Percentiles rank a stretch among this genome's conserved stretches.
Conservation (phyloP, 2,113 vertebrate species). For the Pantherophis guttatus region DNA sequence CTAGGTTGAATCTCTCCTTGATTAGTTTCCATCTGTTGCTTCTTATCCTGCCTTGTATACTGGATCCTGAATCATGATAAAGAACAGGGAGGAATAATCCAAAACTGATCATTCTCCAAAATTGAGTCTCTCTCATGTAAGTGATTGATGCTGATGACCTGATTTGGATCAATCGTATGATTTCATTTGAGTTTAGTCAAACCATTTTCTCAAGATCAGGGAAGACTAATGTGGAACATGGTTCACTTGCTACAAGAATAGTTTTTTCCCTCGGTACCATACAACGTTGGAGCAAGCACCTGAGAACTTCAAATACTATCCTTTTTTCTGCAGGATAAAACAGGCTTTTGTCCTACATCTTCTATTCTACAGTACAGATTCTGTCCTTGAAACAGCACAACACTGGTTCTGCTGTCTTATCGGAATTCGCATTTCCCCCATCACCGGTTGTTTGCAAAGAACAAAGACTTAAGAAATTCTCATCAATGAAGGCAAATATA, state of each 20-base stretch:
- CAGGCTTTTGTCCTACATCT: not conserved
- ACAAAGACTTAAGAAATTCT: not conserved
- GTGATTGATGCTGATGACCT: not conserved
- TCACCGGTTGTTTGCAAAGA: not conserved
- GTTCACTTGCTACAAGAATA: not conserved
- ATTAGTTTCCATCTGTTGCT: not conserved
- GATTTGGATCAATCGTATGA: not conserved
- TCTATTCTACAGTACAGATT: not conserved
- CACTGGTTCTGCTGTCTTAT: not conserved
- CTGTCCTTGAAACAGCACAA: not conserved
- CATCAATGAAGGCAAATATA: no score
- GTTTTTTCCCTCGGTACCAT: not conserved
- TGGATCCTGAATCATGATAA: not conserved
- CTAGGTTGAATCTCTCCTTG: not conserved
- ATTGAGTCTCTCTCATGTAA: not conserved
- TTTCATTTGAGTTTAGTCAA: not conserved
- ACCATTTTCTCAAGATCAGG: not conserved
- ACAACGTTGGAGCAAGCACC: not conserved
- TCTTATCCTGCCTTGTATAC: no score
- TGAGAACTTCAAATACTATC: not conserved
- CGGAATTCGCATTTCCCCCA: constrained; percentile 1
- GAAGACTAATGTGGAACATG: not conserved
- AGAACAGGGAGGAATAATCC: not conserved
- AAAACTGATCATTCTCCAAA: not conserved
- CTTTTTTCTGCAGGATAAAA: not conserved